Base-by-base conservation (phyloP, 2,888 invertebrate species). In the Germaria angustata region DNA sequence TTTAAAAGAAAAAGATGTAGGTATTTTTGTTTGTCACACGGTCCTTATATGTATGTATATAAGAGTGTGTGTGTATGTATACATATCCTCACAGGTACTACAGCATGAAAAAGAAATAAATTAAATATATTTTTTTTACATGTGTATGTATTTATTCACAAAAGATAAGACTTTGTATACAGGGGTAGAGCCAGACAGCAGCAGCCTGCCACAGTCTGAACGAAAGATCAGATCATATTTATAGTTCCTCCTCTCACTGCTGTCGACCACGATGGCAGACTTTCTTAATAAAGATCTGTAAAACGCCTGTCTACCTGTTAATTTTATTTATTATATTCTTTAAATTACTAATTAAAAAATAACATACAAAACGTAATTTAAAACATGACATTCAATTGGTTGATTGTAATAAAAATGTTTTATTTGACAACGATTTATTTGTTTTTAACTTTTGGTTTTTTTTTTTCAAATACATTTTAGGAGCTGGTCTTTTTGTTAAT, bases 351-450 rank as follows among this genome's bases (percentile, higher is more conserved):
- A 61, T 81, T 77, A 66, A 65, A 63, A 80, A 61, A 49, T 55
- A 69, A 80, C 51, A 81, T 34, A 73, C 3, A 61, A 41, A 66
- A 66, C 66, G 59, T 59, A 68, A 82, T 82, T 82, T 79, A 69
- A 17, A 65, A 73, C 36, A 20, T 15, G 34, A 22, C 41, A 13
- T 20, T 36, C 65, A 69, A 51, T 49, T 61, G 59, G 57, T 9
- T 36, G 53, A 34, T 41, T 41, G 49, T 78, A 63, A 78, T 78
- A 82, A 75, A 81, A 75, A 75, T 75, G 73, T 69, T 75, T 82
- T 79, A 73, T 73, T 73, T 63, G 68, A 79, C 68, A 77, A 53
- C 59, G 39, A 77, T 77, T 68, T 77, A 69, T 77, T 69, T 61
- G 51, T 24, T 59, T 59, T 44, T 75, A n/a, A n/a, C 3, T 17